phyloP scores from a whole-genome alignment of 2,113 vertebrate genomes.

The Hippoglossus stenolepis region DNA sequence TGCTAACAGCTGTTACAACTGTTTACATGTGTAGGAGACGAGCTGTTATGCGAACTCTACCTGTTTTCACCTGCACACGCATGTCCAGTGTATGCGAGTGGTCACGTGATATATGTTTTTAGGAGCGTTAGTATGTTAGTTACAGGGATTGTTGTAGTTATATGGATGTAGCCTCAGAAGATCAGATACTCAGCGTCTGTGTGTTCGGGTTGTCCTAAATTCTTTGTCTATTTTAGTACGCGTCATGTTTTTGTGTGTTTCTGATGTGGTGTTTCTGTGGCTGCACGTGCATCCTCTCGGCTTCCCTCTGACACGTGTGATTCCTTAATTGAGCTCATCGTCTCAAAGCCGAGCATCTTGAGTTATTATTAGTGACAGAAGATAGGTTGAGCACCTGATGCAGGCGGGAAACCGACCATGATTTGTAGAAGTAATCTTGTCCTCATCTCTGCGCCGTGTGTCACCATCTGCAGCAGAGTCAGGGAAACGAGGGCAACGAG shows the following conservation, averaged over 20 bases:
- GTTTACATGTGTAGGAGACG: too few relatives aligned
- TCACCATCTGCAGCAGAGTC: conserved; percentile 52
- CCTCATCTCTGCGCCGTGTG: conserved; percentile 63
- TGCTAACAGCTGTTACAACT: too few relatives aligned
- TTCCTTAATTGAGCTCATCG: conserved; percentile 26
- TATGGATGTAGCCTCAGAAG: background rate
- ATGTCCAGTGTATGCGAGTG: too few relatives aligned
- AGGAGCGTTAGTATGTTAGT: too few relatives aligned
- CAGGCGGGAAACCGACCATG: conserved; percentile 52
- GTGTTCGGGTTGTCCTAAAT: background rate
- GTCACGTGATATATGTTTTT: too few relatives aligned
- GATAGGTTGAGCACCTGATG: conserved; percentile 68
- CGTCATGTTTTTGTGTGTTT: background rate
- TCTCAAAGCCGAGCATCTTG: background rate
- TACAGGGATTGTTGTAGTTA: too few relatives aligned
- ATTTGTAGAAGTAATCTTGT: conserved; percentile 57
- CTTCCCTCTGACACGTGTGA: conserved; percentile 16
- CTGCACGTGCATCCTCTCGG: conserved; percentile 21
- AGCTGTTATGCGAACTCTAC: too few relatives aligned
- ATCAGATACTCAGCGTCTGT: conserved; percentile 16
- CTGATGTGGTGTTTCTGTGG: conserved; percentile 25
- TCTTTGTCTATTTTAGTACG: conserved; percentile 26
- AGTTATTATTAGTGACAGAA: conserved; percentile 60
- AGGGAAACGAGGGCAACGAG: conserved; percentile 68
- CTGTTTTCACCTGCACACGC: too few relatives aligned